phyloP scores from a whole-genome alignment of 1,140 invertebrate genomes.

The Linepithema humile region DNA sequence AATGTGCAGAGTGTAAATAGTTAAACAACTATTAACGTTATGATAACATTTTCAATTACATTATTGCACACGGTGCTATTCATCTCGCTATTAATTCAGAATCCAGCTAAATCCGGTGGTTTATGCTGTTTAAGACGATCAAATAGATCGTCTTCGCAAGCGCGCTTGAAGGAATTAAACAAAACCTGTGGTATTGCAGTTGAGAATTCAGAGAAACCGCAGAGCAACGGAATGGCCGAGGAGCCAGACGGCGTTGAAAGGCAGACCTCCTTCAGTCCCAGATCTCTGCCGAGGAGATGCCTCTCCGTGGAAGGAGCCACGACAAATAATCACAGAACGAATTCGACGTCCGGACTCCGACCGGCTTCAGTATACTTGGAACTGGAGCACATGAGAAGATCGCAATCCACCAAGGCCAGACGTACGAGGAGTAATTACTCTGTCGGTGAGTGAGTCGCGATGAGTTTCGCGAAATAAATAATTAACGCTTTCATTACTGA shows the following conservation, averaged over 20 bases:
- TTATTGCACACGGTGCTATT: no score
- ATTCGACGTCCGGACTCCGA: conserved; percentile 45
- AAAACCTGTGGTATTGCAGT: conserved; percentile 2
- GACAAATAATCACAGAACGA: conserved; percentile 67
- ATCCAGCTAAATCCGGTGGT: not conserved
- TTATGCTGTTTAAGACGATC: not conserved
- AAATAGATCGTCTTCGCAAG: not conserved
- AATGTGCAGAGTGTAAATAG: no score
- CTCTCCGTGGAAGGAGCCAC: conserved; percentile 73
- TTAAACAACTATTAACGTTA: no score
- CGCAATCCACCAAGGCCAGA: conserved; percentile 58
- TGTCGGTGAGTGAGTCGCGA: conserved; percentile 65
- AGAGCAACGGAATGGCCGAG: not conserved
- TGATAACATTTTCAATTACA: no score
- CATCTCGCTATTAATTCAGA: not conserved
- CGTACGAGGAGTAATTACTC: conserved; percentile 73
- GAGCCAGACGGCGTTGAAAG: conserved; percentile 26
- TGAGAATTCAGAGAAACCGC: conserved; percentile 28
- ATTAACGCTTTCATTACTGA: not conserved
- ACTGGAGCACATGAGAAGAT: conserved; percentile 71
- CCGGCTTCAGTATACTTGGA: conserved; percentile 72
- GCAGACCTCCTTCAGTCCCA: conserved; percentile 36
- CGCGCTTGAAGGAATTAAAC: conserved; percentile 21
- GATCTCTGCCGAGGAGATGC: conserved; percentile 74
- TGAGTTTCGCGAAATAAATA: not conserved